Percentiles rank a stretch among this genome's conserved stretches.
Conservation (phyloP, 2,888 invertebrate species). For the Amaurobius ferox region DNA sequence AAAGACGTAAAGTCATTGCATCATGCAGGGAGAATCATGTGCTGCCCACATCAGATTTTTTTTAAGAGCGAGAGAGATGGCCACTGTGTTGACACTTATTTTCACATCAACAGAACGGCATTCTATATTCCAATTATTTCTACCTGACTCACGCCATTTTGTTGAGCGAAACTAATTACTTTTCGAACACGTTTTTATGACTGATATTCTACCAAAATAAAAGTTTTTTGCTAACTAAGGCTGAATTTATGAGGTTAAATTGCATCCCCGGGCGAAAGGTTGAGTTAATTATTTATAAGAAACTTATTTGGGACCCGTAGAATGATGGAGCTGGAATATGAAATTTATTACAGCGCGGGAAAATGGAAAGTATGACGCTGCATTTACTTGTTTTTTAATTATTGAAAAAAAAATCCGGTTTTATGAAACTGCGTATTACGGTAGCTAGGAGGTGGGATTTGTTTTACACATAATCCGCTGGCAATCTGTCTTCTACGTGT, state of each 20-base stretch:
- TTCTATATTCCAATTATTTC: not conserved
- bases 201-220: not conserved
- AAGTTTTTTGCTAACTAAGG: constrained; percentile 5
- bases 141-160: not conserved
- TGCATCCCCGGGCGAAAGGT: not conserved
- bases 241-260: constrained; percentile 12
- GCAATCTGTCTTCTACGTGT: not conserved
- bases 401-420: constrained; percentile 14
- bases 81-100: too few relatives aligned
- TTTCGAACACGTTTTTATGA: constrained; percentile 12
- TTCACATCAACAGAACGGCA: too few relatives aligned
- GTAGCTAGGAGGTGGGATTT: not conserved
- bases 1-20: too few relatives aligned
- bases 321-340: constrained; percentile 12
- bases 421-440: not conserved
- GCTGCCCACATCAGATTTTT: too few relatives aligned
- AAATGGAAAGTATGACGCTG: not conserved
- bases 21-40: too few relatives aligned
- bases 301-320: not conserved
- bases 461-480: not conserved
- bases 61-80: too few relatives aligned
- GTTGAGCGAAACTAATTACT: not conserved
- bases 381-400: not conserved
- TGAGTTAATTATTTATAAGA: constrained; percentile 24
- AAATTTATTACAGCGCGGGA: constrained; percentile 15